These are phyloP conservation scores for Drosophila buzzatii DNA, from an alignment of 2,888 invertebrate genomes.

Conservation along the genomic window DNA sequence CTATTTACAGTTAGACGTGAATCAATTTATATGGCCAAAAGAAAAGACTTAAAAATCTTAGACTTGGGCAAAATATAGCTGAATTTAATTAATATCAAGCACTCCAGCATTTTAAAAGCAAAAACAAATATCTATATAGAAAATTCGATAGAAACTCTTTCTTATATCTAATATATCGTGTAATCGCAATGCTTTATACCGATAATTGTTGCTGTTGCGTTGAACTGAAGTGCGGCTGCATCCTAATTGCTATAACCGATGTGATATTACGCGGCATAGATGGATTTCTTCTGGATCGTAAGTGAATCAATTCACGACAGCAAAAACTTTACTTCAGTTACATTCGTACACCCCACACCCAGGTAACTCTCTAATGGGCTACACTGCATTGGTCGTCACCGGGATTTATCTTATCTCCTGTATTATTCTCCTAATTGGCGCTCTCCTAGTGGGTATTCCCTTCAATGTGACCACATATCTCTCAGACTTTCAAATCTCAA, in stretches of 20 bases:
- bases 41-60: neutral
- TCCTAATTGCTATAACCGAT: conserved; percentile 62
- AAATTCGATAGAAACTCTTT: conserved; percentile 1
- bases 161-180: neutral
- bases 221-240: conserved; percentile 59
- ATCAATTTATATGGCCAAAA: neutral
- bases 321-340: too few species aligned
- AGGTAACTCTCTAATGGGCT: conserved; percentile 54
- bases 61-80: too few species aligned
- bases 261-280: conserved; percentile 66
- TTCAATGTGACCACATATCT: neutral
- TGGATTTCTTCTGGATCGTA: conserved; percentile 60
- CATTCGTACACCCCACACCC: neutral
- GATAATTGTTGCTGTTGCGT: conserved; percentile 65
- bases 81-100: conserved; percentile 6
- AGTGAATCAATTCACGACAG: conserved; percentile 23
- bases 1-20: conserved; percentile 9
- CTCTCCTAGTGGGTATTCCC: conserved; percentile 45
- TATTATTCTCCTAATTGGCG: conserved; percentile 52
- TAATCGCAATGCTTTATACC: conserved; percentile 57
- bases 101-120: conserved; percentile 3
- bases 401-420: conserved; percentile 66
- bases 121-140: neutral
- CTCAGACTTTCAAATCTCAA: neutral
- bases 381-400: conserved; percentile 43